Base-by-base conservation (phyloP, 2,113 vertebrate genomes). In the pig (Sus scrofa) region DNA sequence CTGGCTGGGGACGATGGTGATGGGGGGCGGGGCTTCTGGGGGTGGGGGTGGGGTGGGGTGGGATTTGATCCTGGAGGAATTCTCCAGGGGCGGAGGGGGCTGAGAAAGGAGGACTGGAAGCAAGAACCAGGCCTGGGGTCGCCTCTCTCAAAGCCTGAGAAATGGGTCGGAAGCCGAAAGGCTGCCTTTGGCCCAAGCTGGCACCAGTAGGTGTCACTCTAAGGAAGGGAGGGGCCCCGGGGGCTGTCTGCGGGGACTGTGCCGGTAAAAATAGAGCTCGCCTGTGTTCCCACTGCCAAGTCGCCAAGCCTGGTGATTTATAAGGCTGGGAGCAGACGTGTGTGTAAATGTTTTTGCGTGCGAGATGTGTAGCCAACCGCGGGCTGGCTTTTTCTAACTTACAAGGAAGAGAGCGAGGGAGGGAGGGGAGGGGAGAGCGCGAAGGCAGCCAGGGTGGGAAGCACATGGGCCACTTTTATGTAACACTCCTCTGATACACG, bases 391-490 rank as follows among this genome's bases (percentile, higher is more conserved):
- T 97, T 93, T 97, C 75, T 96, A 97, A 98, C 93, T 84, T 84
- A 70, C 0, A 1, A 88, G 63, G 54, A 87, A 87, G 84, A 95
- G 84, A 63, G 74, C 6, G 52, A 56, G 56, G 75, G 89, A 95
- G 85, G 65, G 37, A 32, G 73, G 58, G 58, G 30, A 71, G 60
- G 52, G 68, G 79, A 65, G 84, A 79, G 88, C 30, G 83, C 24
- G 52, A 30, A 97, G 89, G 96, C 95, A 96, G 95, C 91, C 96
- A 92, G 96, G 97, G 96, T 95, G 96, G 97, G 95, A 97, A 97
- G 89, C 96, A 95, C 93, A 56, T 88, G 97, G 98, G 89, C 97
- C 97, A 96, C 96, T 99, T 98, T 98, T 97, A 98, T 98, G 97
- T 98, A 98, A 98, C 96, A 94, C 95, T 92, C 98, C 97, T 98